Evolutionary conservation across 2,797 vertebrate species (phyloP), one percentile per base, ranked within the genome.

Genomic region (Hoplostethus atlanticus): DNA sequence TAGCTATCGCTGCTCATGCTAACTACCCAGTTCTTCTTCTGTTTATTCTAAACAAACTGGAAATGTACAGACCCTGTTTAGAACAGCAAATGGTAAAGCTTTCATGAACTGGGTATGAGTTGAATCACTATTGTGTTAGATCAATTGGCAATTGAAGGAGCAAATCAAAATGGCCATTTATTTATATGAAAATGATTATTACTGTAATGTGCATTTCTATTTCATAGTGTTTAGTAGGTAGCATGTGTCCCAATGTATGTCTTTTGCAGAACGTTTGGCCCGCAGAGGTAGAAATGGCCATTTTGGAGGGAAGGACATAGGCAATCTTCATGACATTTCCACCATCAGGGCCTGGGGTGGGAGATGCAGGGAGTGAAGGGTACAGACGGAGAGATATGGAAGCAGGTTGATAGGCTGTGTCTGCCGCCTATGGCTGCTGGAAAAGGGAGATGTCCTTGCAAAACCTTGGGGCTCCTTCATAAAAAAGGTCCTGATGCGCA

Each of bases 311-410:
- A 51, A 78, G 68, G 68, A 60, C 56, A 76, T 78, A 69, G 47
- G 69, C 79, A 71, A 80, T 85, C 83, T 77, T 75, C 56, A 62
- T 90, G 83, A 88, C 80, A 89, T 86, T 89, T 89, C 63, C 55
- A 64, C 69, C 63, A 67, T 75, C 66, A 46, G 53, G 58, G 71
- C 83, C 81, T 60, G 76, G 28, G 84, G 83, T 85, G 74, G 70
- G 69, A 68, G 66, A 85, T 73, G 78, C 61, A 60, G 69, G 68
- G 52, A 86, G 77, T 75, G 68, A 65, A 78, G 62, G 66, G 34
- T 55, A 52, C 40, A 66, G 73, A 75, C 64, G 79, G 85, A 40
- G 38, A 59, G 56, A 88, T 79, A 84, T 79, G 64, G 70, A 73
- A 74, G 73, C 15, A 10, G 67, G 58, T 71, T 81, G 81, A 83